Evolutionary conservation across 2,888 invertebrate species (phyloP).

Genomic region (Cephalotes varians): DNA sequence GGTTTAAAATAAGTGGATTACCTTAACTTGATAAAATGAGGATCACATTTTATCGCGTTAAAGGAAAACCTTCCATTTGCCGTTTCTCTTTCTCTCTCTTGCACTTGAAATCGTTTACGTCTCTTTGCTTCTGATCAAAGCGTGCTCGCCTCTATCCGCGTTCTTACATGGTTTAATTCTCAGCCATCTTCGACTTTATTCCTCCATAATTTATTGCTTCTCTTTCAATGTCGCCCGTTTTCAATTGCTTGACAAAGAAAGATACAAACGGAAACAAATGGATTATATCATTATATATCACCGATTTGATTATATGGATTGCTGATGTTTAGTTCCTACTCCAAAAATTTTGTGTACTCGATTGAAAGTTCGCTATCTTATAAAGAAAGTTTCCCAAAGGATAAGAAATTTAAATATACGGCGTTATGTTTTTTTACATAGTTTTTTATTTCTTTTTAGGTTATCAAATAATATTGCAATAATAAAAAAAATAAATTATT

Average conservation of each 20-base stretch:
- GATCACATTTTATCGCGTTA: slow-evolving; percentile 76
- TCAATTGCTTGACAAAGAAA: background rate
- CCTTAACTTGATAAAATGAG: slow-evolving; percentile 71
- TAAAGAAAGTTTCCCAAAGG: no score
- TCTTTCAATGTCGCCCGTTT: background rate
- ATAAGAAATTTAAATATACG: no score
- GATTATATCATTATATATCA: no score
- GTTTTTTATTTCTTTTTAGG: no score
- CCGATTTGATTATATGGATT: no score
- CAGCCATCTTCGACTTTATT: background rate
- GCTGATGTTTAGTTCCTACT: no score
- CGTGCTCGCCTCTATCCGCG: background rate
- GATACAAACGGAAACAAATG: no score
- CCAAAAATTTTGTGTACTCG: no score
- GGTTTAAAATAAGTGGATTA: slow-evolving; percentile 73
- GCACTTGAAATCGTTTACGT: background rate
- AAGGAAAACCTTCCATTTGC: slow-evolving; percentile 67
- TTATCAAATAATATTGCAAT: no score
- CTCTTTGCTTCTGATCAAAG: slow-evolving; percentile 17
- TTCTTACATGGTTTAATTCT: background rate
- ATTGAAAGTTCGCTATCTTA: no score
- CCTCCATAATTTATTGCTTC: background rate
- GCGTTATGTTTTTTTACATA: no score
- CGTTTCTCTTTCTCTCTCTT: slow-evolving; percentile 17
- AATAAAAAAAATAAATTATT: no score